Base-by-base conservation (phyloP, 1,140 invertebrate genomes). In the Drosophila pectinifera region DNA sequence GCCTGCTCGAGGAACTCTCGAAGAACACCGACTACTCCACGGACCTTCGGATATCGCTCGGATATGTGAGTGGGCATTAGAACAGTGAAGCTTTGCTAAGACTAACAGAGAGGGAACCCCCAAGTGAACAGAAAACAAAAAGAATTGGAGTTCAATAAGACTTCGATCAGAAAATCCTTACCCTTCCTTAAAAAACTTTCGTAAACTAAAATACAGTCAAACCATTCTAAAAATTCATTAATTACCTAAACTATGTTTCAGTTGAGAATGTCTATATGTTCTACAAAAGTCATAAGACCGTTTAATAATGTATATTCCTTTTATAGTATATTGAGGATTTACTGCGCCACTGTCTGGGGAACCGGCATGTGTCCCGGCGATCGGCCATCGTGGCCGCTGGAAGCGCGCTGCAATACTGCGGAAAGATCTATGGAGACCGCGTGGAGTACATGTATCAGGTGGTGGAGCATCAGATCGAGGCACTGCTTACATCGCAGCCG, bases 1-100 rank as follows among this genome's bases (percentile, higher is more conserved):
- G 45, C 14, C 18, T 91, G 26, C 56, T 92, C 10, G 84, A 91
- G 18, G 91, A 92, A 39, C 22, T 92, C 1, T 86, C 91, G 1
- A 89, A 91, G 22, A 89, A 90, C 36, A 68, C 75, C 3, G 85
- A 92, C 36, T 88, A 73, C 46, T 80, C 84, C 11, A 79, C 80
- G 10, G 89, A 92, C 38, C 58, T 91, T 24, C 69, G 73, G 3
- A 51, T 92, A 20, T 80, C 89, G 8, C 53, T 90, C 5, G 28
- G 16, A 64, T 92, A 88, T 69, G 91, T 92, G 72, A 81, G 88
- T 68, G 18, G n/a, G 0, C 24, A 18, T n/a, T 2, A 4, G 22
- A n/a, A 3, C 2, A 22, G 14, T 48, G 11, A n/a, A 22, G 14
- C n/a, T n/a, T 24, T 13, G 22, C 45, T 16, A 34, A 18, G 18